Percentiles rank a stretch among this genome's conserved stretches.
Conservation (phyloP, 2,888 invertebrate genomes). For the Cryptocheilus praepositus region DNA sequence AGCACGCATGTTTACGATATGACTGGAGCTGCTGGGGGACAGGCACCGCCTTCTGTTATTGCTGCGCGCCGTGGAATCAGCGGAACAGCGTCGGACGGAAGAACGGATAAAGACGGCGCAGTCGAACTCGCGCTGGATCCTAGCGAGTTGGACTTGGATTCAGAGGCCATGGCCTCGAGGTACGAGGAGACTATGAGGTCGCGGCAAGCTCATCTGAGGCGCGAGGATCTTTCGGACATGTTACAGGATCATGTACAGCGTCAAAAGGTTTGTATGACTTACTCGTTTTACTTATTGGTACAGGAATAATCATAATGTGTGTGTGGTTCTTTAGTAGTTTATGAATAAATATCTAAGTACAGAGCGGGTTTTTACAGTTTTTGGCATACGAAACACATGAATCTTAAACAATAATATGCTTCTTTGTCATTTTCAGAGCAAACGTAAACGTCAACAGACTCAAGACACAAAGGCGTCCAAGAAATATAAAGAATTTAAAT, state of each 20-base stretch:
- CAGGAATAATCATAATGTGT: too few species aligned
- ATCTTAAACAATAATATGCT: slow-evolving; percentile 21
- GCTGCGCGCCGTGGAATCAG: slow-evolving; percentile 72
- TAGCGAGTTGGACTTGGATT: slow-evolving; percentile 96
- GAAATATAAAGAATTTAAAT: slow-evolving; percentile 99
- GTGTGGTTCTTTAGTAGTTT: too few species aligned
- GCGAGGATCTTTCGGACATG: slow-evolving; percentile 99
- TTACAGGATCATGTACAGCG: slow-evolving; percentile 98
- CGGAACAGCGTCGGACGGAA: slow-evolving; percentile 67
- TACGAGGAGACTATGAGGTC: slow-evolving; percentile 98
- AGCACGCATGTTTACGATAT: slow-evolving; percentile 99
- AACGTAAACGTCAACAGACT: slow-evolving; percentile 93
- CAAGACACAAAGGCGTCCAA: slow-evolving; percentile 94
- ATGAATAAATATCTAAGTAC: too few species aligned
- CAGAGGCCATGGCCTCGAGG: slow-evolving; percentile 95
- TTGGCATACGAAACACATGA: slow-evolving; percentile 1
- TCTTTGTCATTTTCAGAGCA: slow-evolving; percentile 82
- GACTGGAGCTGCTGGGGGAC: slow-evolving; percentile 81
- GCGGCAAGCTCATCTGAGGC: slow-evolving; percentile 89
- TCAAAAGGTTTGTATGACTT: slow-evolving; percentile 83
- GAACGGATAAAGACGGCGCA: slow-evolving; percentile 78
- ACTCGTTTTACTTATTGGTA: neutral
- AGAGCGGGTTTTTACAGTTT: too few species aligned
- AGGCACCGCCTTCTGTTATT: slow-evolving; percentile 77
- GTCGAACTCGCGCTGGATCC: slow-evolving; percentile 98